These are phyloP conservation scores for Meiosimyza decipiens DNA, from an alignment of 2,888 invertebrate species.

Conservation along the genomic window DNA sequence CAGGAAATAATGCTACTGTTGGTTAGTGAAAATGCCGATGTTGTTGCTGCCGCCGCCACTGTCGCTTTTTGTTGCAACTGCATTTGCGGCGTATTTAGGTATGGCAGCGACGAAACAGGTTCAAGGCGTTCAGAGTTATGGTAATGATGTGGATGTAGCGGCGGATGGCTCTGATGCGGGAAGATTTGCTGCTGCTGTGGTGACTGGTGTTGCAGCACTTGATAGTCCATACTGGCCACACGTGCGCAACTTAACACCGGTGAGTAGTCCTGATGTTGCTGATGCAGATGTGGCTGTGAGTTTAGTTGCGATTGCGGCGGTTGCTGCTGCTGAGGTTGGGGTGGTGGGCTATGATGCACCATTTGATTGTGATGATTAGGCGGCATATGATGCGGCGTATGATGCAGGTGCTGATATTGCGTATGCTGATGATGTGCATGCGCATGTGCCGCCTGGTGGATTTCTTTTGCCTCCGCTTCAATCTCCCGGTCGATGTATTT, in stretches of 20 bases:
- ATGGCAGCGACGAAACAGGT: conserved; percentile 45
- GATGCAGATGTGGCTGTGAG: conserved; percentile 49
- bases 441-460: conserved; percentile 65
- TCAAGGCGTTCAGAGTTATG: conserved; percentile 56
- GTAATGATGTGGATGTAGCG: conserved; percentile 46
- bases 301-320: conserved; percentile 41
- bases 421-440: conserved; percentile 59
- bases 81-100: conserved; percentile 43
- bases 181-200: conserved; percentile 46
- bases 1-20: conserved; percentile 50
- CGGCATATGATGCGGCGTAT: conserved; percentile 53
- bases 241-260: conserved; percentile 63
- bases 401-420: conserved; percentile 53
- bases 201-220: conserved; percentile 50
- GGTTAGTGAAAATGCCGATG: conserved; percentile 33
- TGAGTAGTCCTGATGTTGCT: conserved; percentile 56
- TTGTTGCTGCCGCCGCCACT: conserved; percentile 20
- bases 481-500: conserved; percentile 90
- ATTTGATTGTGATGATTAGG: conserved; percentile 46
- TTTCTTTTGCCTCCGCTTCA: conserved; percentile 74
- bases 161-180: conserved; percentile 50
- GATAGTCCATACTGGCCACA: conserved; percentile 61
- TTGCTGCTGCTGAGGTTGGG: conserved; percentile 43
- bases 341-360: conserved; percentile 38
- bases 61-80: conserved; percentile 40